A percentile compares a stretch with the other conserved stretches of the same genome.
Conservation (phyloP, 2,797 vertebrate species). For the Peromyscus eremicus region DNA sequence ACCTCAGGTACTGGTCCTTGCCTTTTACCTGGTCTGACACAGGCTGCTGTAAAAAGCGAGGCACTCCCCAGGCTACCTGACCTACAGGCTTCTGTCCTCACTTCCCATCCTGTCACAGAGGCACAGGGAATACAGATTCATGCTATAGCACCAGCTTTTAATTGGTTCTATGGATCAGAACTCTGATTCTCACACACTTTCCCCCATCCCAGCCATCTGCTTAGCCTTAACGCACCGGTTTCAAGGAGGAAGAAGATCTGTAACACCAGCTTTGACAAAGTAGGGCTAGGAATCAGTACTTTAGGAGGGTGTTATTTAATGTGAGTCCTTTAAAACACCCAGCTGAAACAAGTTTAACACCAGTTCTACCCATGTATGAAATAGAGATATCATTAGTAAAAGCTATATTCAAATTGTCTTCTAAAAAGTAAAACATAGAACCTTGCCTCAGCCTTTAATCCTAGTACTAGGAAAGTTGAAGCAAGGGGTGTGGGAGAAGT, state of each 20-base stretch:
- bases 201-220: neutral
- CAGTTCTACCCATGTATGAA: slow-evolving; percentile 6
- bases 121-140: neutral
- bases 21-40: neutral
- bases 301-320: neutral
- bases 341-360: neutral
- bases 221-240: slow-evolving; percentile 22
- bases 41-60: neutral
- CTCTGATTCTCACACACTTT: neutral
- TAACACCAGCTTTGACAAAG: slow-evolving; percentile 10
- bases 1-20: neutral
- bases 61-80: neutral
- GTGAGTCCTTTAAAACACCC: neutral
- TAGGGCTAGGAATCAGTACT: neutral
- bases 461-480: neutral
- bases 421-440: slow-evolving; percentile 41
- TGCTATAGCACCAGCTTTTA: neutral
- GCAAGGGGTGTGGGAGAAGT: neutral
- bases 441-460: neutral
- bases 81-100: neutral
- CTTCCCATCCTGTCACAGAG: neutral
- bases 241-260: neutral
- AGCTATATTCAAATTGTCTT: slow-evolving; percentile 38
- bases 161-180: neutral
- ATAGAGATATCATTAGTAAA: neutral